Evolutionary conservation across 2,797 vertebrate genomes (phyloP), one percentile per base, ranked within the genome.

Genomic region (Halcyon badia): DNA sequence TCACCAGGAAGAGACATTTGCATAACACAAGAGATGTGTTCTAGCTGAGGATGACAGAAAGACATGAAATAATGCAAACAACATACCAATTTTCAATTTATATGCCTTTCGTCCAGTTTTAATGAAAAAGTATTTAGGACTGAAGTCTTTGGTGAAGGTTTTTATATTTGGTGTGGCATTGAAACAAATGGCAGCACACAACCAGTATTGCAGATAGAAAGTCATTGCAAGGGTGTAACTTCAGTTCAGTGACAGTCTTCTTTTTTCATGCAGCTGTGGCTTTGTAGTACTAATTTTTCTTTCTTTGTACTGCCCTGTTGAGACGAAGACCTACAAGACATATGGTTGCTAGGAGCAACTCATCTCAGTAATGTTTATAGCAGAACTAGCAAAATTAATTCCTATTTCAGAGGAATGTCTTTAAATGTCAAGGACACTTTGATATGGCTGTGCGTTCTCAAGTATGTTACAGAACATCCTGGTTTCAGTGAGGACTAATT

Each of bases 211-310:
- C 19, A 60, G n/a, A 66, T 68, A 26, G 6, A 48, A 72, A 76
- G 11, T 35, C 0, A 5, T 30, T 66, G 4, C 15, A 73, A 58
- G 2, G 9, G 5, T 51, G 5, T 42, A 58, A 51, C 31, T 41
- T 82, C 20, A 60, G 0, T 78, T 80, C 26, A 30, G 18, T 54
- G 26, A 28, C 0, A 2, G 7, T 20, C 8, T 39, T 73, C 16
- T 4, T 2, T 44, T 24, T 69, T 54, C 18, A 14, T 54, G 33
- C 6, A 58, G 33, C 12, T 0, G 0, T 39, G 8, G 4, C 3
- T 83, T 77, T 80, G 18, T 35, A 62, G 7, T 19, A 52, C 7
- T 20, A 19, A 68, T 21, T 84, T 84, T 66, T 46, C 22, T 83
- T 60, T 64, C 51, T 72, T 57, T 69, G 13, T 51, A 30, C 41